Conservation (phyloP, 1,140 invertebrate species). For the Drosophila ogumai region DNA sequence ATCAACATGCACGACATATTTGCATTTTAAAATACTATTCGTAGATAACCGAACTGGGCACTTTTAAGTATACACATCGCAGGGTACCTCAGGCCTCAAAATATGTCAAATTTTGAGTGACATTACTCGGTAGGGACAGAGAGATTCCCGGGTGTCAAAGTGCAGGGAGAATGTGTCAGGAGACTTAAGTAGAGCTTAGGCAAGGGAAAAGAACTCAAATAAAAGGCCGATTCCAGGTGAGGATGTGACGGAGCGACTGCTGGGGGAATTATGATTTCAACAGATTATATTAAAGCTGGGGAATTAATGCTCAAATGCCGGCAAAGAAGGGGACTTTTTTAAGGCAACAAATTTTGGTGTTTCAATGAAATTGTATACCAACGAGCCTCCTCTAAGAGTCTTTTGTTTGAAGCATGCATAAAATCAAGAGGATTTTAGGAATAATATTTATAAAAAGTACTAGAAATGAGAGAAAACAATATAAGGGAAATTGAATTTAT, state of each 20-base stretch:
- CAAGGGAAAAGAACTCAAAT: slow-evolving; percentile 1
- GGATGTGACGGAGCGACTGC: slow-evolving; percentile 34
- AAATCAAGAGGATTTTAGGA: neutral
- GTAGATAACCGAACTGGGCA: slow-evolving; percentile 24
- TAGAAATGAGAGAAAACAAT: neutral
- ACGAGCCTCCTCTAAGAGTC: slow-evolving; percentile 1
- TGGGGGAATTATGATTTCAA: slow-evolving; percentile 44
- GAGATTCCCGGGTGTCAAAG: slow-evolving; percentile 29
- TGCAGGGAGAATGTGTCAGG: slow-evolving; percentile 50
- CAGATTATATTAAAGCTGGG: slow-evolving; percentile 39
- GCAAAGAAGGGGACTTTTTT: neutral
- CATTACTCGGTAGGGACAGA: slow-evolving; percentile 17
- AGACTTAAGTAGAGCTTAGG: slow-evolving; percentile 50
- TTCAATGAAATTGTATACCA: slow-evolving; percentile 25
- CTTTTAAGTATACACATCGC: neutral
- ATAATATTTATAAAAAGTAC: neutral
- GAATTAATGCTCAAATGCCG: slow-evolving; percentile 34
- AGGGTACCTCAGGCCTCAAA: slow-evolving; percentile 39
- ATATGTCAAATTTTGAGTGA: slow-evolving; percentile 44
- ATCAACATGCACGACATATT: slow-evolving; percentile 79
- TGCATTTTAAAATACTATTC: slow-evolving; percentile 69
- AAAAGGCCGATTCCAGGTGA: slow-evolving; percentile 21
- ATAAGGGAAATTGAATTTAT: neutral
- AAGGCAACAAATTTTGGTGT: slow-evolving; percentile 8
- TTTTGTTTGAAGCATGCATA: slow-evolving; percentile 5